These are phyloP conservation scores for Apotomis capreana DNA, from an alignment of 2,888 invertebrate genomes.

Conservation along the genomic window DNA sequence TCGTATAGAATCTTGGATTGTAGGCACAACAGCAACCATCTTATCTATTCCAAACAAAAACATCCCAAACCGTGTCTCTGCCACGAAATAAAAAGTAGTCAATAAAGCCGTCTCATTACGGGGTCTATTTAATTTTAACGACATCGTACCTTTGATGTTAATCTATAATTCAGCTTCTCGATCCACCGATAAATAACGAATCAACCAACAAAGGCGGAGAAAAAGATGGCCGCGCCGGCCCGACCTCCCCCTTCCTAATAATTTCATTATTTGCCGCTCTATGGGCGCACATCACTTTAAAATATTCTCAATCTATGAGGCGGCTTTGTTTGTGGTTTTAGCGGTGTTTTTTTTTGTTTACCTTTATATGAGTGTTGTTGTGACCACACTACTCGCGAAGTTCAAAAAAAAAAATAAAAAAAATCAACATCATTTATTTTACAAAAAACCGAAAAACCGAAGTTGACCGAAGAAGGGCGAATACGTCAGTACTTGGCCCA, in stretches of 20 bases:
- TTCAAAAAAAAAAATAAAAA: too few species aligned
- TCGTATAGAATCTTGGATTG: too few species aligned
- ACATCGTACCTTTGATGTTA: constrained; percentile 72
- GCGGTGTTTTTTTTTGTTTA: background rate
- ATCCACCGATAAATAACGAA: constrained; percentile 42
- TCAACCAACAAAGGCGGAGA: constrained; percentile 35
- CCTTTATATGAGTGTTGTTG: too few species aligned
- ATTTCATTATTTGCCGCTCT: constrained; percentile 47
- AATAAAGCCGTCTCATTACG: constrained; percentile 42
- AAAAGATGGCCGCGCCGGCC: constrained; percentile 38
- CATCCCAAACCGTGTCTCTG: constrained; percentile 15
- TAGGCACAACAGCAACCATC: background rate
- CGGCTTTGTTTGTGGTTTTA: constrained; percentile 26
- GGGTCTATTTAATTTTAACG: constrained; percentile 68
- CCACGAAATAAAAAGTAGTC: constrained; percentile 34
- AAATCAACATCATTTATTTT: too few species aligned
- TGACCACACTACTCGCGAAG: too few species aligned
- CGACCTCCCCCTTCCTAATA: constrained; percentile 35
- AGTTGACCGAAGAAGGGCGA: too few species aligned
- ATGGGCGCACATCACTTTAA: constrained; percentile 45
- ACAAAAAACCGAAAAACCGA: too few species aligned
- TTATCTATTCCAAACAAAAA: constrained; percentile 18
- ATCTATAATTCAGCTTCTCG: constrained; percentile 64
- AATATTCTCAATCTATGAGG: constrained; percentile 47
- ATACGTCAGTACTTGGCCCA: too few species aligned